Conservation (phyloP, 1,140 invertebrate genomes). For the Globodera rostochiensis region DNA sequence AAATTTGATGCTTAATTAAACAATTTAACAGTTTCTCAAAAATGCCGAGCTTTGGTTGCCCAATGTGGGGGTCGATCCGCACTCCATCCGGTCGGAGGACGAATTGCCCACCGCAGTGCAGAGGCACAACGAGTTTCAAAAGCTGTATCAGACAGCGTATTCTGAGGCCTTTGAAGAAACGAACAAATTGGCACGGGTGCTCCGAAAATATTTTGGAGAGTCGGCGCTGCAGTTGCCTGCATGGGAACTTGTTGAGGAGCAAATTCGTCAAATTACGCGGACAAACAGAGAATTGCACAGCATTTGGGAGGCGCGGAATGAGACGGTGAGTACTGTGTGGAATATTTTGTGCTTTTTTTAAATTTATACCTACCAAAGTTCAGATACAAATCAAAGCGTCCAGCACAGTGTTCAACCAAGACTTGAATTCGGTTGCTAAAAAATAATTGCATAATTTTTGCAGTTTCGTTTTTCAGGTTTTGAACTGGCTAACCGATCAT, state of each 20-base stretch:
- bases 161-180: constrained; percentile 34
- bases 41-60: constrained; percentile 35
- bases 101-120: constrained; percentile 34
- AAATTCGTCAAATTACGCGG: constrained; percentile 42
- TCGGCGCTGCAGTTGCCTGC: constrained; percentile 14
- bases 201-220: constrained; percentile 36
- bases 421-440: constrained; percentile 30
- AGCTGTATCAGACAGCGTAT: constrained; percentile 33
- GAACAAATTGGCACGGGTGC: constrained; percentile 23
- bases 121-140: constrained; percentile 43
- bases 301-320: constrained; percentile 49
- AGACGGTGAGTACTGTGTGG: constrained; percentile 14
- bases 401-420: constrained; percentile 31
- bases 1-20: too few species aligned
- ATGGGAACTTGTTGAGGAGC: constrained; percentile 37
- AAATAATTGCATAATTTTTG: neutral
- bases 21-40: constrained; percentile 33
- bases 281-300: constrained; percentile 37
- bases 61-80: constrained; percentile 46
- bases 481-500: constrained; percentile 96
- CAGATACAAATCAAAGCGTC: constrained; percentile 31
- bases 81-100: constrained; percentile 24
- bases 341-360: constrained; percentile 3
- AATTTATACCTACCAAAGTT: constrained; percentile 23
- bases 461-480: constrained; percentile 72